These are phyloP conservation scores for Philereme transversata DNA, from an alignment of 2,888 invertebrate species.

Conservation along the genomic window DNA sequence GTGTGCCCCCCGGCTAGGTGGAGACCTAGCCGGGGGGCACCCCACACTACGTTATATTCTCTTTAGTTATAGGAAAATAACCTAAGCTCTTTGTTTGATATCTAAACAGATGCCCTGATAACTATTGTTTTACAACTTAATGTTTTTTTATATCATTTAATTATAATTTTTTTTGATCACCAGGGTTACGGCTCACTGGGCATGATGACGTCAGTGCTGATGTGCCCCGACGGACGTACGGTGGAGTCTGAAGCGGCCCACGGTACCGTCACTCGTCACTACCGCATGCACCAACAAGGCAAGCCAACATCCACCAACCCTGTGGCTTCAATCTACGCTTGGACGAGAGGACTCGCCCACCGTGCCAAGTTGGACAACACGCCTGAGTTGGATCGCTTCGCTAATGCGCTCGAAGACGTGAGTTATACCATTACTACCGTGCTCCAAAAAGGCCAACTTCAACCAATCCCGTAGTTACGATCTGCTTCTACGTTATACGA, in stretches of 20 bases:
- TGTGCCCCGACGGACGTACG: constrained; percentile 93
- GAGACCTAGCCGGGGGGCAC: too few relatives aligned
- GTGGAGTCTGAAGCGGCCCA: constrained; percentile 96
- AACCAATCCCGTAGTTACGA: background rate
- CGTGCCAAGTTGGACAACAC: constrained; percentile 92
- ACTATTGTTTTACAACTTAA: too few relatives aligned
- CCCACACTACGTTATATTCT: too few relatives aligned
- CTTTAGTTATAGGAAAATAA: background rate
- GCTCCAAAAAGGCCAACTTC: background rate
- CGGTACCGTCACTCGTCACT: constrained; percentile 95
- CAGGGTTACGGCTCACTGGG: constrained; percentile 92
- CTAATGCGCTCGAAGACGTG: constrained; percentile 87
- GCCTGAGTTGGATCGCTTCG: constrained; percentile 89
- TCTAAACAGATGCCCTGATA: too few relatives aligned
- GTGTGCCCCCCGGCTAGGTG: too few relatives aligned
- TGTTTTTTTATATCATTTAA: too few relatives aligned
- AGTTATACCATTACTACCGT: constrained; percentile 12
- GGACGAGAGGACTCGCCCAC: constrained; percentile 93
- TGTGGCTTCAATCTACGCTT: constrained; percentile 95
- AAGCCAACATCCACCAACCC: constrained; percentile 95
- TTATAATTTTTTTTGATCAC: constrained; percentile 12
- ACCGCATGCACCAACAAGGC: constrained; percentile 94
- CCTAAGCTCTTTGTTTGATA: too few relatives aligned
- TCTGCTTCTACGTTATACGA: background rate
- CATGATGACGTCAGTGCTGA: constrained; percentile 95